Evolutionary conservation across 2,113 vertebrate genomes (phyloP).

Genomic region (Mus pahari): DNA sequence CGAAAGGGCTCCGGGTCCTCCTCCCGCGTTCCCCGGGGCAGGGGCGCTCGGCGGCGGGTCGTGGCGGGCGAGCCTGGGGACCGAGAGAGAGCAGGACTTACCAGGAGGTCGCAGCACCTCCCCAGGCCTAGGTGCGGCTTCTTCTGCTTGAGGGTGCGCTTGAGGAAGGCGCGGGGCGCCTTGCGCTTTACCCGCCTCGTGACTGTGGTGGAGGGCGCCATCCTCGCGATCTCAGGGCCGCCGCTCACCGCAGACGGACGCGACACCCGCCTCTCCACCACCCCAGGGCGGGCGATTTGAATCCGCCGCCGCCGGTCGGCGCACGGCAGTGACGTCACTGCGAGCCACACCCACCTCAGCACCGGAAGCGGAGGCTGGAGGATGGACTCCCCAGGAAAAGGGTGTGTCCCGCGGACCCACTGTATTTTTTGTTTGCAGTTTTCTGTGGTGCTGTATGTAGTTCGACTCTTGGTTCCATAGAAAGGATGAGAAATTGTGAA

Average conservation of each 20-base stretch:
- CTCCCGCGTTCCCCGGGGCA: background rate
- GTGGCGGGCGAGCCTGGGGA: rapidly evolving
- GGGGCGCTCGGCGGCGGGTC: rapidly evolving
- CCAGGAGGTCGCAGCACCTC: conserved; percentile 84
- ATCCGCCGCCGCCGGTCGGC: conserved; percentile 75
- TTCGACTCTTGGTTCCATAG: background rate
- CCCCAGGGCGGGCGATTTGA: conserved; percentile 20
- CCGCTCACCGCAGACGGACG: background rate
- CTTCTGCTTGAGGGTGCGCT: conserved; percentile 81
- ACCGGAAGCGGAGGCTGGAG: rapidly evolving
- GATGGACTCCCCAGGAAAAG: rapidly evolving
- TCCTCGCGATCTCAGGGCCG: background rate
- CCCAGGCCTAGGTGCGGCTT: conserved; percentile 83
- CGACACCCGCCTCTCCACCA: background rate
- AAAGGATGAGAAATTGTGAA: background rate
- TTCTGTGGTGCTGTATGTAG: rapidly evolving
- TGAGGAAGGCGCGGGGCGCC: conserved; percentile 82
- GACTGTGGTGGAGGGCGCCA: background rate
- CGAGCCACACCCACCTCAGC: background rate
- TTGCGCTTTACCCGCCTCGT: conserved; percentile 70
- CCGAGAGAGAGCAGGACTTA: conserved; percentile 78
- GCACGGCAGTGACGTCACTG: conserved; percentile 64
- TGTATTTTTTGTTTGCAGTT: rapidly evolving
- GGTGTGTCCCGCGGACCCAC: rapidly evolving
- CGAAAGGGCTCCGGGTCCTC: background rate